Evolutionary conservation across 2,113 vertebrate genomes (phyloP).

Genomic region (Jacana jacana): DNA sequence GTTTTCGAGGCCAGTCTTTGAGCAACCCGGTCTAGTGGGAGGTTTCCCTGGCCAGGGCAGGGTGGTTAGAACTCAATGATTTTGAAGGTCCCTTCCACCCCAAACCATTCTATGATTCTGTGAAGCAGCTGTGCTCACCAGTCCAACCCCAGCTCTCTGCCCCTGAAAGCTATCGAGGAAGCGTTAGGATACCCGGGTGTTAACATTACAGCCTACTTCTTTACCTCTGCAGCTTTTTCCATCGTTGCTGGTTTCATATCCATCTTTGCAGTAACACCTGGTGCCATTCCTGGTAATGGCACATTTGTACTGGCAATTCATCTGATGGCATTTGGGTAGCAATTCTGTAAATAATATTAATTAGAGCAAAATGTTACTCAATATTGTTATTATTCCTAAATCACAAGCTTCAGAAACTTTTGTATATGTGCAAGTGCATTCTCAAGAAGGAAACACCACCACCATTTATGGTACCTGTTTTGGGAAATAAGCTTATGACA

Average conservation of each 20-base stretch:
- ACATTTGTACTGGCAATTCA: conserved; percentile 90
- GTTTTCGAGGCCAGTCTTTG: too few species aligned
- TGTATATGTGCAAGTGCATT: not conserved
- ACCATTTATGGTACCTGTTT: accelerated
- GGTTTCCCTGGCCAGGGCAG: too few species aligned
- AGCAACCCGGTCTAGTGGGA: too few species aligned
- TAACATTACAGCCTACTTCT: accelerated
- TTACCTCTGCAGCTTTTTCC: conserved; percentile 91
- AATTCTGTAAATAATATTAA: conserved; percentile 77
- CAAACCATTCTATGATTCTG: too few species aligned
- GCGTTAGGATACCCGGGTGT: accelerated
- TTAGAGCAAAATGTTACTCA: not conserved
- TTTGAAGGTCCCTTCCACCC: too few species aligned
- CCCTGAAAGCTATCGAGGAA: accelerated
- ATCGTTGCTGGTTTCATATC: conserved; percentile 85
- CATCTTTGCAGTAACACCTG: conserved; percentile 89
- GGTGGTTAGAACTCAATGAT: too few species aligned
- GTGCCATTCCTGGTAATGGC: conserved; percentile 87
- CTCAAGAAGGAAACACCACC: not conserved
- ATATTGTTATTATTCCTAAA: not conserved
- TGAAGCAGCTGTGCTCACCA: accelerated
- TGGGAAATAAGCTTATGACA: not conserved
- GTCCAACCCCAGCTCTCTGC: not conserved
- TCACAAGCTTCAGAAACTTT: not conserved
- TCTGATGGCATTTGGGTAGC: conserved; percentile 87